Base-by-base conservation (phyloP, 2,113 vertebrate species). In the Romanogobio albipinnatus region DNA sequence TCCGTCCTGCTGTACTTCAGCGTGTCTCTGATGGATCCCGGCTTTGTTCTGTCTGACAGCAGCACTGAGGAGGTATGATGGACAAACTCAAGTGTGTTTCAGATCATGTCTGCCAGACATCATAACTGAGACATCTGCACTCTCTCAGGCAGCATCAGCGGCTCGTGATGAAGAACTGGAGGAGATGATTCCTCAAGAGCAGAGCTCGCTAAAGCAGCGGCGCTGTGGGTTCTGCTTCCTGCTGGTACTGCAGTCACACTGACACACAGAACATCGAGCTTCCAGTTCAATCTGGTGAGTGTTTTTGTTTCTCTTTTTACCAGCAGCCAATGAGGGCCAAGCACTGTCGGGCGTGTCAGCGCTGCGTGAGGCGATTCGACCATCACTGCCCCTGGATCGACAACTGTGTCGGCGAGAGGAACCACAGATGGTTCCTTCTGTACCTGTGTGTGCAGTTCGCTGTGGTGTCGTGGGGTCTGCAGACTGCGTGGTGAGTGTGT, bases 371-470 rank as follows among this genome's bases (percentile, higher is more conserved):
- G 0, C 96, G 97, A 33, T 99, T 96, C 0, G 98, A 99, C 91
- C 98, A 99, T 85, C 98, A 99, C 92, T 99, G 98, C 45, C 98
- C 97, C 19, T 99, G 97, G 97, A 95, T 98, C 4, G 96, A 96
- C 91, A 99, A 98, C 94, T 99, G 98, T 0, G 94, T 99, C 0
- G 98, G 98, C 0, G 97, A 99, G 87, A 93, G 94, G 85, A 99
- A 98, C 89, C 98, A 99, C 88, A 95, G 95, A 0, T 94, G 97
- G 91, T 99, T 99, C 85, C 80, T 98, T 7, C 84, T 92, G 68
- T 99, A 97, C 91, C 88, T 99, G 90, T 90, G 92, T 0, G 90
- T 97, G 68, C 98, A 99, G 92, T 95, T 98, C 33, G 78, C 93
- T 3, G 94, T 94, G 24, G 93, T 98, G 66, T 89, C 97, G 8